These are phyloP conservation scores for Olivierus martensii DNA, from an alignment of 1,140 invertebrate species.

Conservation along the genomic window DNA sequence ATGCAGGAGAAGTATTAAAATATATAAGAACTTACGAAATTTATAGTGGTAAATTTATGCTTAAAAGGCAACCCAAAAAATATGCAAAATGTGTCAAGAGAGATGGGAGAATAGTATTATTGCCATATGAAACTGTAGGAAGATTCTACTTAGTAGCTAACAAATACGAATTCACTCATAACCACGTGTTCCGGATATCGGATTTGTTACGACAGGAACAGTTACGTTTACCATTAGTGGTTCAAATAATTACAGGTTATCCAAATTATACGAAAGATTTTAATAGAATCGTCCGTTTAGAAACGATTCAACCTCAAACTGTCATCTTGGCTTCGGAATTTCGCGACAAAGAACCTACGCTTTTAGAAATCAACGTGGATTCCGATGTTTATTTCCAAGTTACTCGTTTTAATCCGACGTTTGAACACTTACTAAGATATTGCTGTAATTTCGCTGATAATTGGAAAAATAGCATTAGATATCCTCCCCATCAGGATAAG, in stretches of 20 bases:
- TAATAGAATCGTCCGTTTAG: slow-evolving; percentile 27
- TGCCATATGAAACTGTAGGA: slow-evolving; percentile 28
- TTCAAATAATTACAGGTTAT: slow-evolving; percentile 27
- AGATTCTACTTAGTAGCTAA: slow-evolving; percentile 30
- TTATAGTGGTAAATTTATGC: slow-evolving; percentile 21
- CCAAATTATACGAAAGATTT: slow-evolving; percentile 26
- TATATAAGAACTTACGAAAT: slow-evolving; percentile 30
- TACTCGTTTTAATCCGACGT: too few species aligned
- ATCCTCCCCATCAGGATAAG: too few species aligned
- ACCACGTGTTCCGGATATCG: slow-evolving; percentile 28
- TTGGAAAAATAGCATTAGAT: too few species aligned
- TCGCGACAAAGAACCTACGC: slow-evolving; percentile 26
- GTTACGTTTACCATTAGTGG: slow-evolving; percentile 23
- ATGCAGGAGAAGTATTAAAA: slow-evolving; percentile 26
- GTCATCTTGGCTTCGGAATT: slow-evolving; percentile 30
- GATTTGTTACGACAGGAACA: slow-evolving; percentile 24
- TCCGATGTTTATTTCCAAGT: slow-evolving; percentile 24
- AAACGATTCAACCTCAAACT: slow-evolving; percentile 26
- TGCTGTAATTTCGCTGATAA: too few species aligned
- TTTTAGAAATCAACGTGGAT: slow-evolving; percentile 30
- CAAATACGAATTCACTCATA: slow-evolving; percentile 22
- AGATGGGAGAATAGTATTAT: slow-evolving; percentile 29
- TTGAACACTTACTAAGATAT: too few species aligned
- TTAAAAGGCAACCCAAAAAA: slow-evolving; percentile 8
- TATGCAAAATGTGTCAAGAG: slow-evolving; percentile 31